Conservation (phyloP, 2,888 invertebrate species). For the Clunio marinus region DNA sequence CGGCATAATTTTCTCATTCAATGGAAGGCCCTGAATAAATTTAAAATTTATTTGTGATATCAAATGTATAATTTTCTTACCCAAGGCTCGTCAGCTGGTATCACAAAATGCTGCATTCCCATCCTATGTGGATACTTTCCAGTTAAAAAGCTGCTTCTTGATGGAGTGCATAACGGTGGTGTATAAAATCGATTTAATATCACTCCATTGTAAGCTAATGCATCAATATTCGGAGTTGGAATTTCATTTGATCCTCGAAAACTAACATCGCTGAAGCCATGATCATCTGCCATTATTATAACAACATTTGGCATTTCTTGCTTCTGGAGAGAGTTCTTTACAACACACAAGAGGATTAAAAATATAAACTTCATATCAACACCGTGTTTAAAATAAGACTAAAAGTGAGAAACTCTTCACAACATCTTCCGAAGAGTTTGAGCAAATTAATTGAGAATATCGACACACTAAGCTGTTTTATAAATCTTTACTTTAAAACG, state of each 20-base stretch:
- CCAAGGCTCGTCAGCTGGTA: constrained; percentile 64
- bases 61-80: no score
- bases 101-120: constrained; percentile 64
- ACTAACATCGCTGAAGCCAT: constrained; percentile 81
- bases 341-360: not conserved
- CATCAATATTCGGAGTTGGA: constrained; percentile 85
- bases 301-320: constrained; percentile 11
- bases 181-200: constrained; percentile 77
- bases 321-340: not conserved
- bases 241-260: constrained; percentile 86
- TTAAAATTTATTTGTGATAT: no score
- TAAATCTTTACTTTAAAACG: no score
- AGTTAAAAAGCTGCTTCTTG: constrained; percentile 73
- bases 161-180: constrained; percentile 80
- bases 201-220: constrained; percentile 76
- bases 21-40: constrained; percentile 54
- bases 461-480: no score
- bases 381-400: no score
- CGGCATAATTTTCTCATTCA: constrained; percentile 65
- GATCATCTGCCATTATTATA: constrained; percentile 32
- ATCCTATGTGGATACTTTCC: constrained; percentile 71
- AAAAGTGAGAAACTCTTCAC: no score
- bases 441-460: no score
- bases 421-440: no score
- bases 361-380: not conserved